Percentiles rank a stretch among this genome's conserved stretches.
phyloP scores from a whole-genome alignment of 1,140 invertebrate species.

The Coptotermes formosanus region DNA sequence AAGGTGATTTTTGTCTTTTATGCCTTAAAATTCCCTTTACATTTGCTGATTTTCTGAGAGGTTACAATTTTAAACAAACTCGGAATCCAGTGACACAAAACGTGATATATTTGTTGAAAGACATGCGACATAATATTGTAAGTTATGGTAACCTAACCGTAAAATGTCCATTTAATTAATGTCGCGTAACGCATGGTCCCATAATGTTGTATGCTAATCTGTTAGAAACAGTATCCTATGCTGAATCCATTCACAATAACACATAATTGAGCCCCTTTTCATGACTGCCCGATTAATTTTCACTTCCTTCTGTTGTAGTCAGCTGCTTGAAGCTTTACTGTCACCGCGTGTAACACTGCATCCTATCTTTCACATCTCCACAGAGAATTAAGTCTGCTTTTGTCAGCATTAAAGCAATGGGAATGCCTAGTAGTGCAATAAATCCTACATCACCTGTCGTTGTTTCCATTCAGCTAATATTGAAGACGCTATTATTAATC shows the following conservation, averaged over 20 bases:
- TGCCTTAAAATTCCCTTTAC: too few relatives aligned
- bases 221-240: not conserved
- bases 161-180: not conserved
- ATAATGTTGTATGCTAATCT: not conserved
- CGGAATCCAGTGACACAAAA: not conserved
- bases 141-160: not conserved
- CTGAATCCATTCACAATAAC: not conserved
- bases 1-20: too few relatives aligned
- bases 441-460: not conserved
- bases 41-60: too few relatives aligned
- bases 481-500: slow-evolving; percentile 12
- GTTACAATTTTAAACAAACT: too few relatives aligned
- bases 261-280: not conserved
- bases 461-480: not conserved
- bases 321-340: not conserved
- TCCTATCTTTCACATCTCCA: not conserved
- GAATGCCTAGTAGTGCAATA: not conserved
- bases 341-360: not conserved
- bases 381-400: not conserved
- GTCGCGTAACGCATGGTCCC: not conserved
- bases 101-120: not conserved
- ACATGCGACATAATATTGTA: not conserved
- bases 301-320: not conserved
- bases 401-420: not conserved
- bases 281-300: not conserved